Base-by-base conservation (phyloP, 2,888 invertebrate genomes). In the Drosophila tripunctata region DNA sequence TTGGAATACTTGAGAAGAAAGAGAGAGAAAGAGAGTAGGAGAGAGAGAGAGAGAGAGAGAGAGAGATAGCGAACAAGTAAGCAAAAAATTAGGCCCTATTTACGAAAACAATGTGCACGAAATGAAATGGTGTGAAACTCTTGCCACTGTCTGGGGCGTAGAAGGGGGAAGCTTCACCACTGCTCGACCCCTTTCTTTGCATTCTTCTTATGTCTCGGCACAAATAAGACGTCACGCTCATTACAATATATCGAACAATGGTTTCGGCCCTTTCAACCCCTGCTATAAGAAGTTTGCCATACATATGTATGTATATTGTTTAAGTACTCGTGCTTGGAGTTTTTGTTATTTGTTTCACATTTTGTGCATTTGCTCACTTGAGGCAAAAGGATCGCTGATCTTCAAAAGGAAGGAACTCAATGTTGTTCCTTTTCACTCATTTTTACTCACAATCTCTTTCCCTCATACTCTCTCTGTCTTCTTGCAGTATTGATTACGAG, bases 281-380 rank as follows among this genome's bases (percentile, higher is more conserved):
- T 58, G 19, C 31, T n/a, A 62, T 48, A 27, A 63, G 54, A 45
- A 50, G 17, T 27, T 3, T 36, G 36, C 14, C 19, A 21, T 21
- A 7, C 56, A n/a, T n/a, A n/a, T n/a, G n/a, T n/a, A n/a, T n/a
- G n/a, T n/a, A n/a, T n/a, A 33, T 21, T 52, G 38, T 24, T 74
- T 44, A 21, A 72, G 69, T 63, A 45, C 35, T 45, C 24, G 40
- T 43, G 54, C 45, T 68, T 43, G 35, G 60, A 8, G 8, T 62
- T 82, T 67, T 81, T 83, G 84, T 86, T 81, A 79, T 86, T 80
- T 81, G 87, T 81, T 81, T 86, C 87, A 71, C 65, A 80, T 79
- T 85, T 67, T 57, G 61, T 68, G 62, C 64, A 57, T 63, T 80
- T 80, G 80, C 86, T 80, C 80, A 80, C 80, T 80, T 81, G 64